Percentiles rank a stretch among this genome's conserved stretches.
These are phyloP conservation scores for Eremobia ochroleuca DNA, from an alignment of 2,888 invertebrate species.

Conservation along the genomic window DNA sequence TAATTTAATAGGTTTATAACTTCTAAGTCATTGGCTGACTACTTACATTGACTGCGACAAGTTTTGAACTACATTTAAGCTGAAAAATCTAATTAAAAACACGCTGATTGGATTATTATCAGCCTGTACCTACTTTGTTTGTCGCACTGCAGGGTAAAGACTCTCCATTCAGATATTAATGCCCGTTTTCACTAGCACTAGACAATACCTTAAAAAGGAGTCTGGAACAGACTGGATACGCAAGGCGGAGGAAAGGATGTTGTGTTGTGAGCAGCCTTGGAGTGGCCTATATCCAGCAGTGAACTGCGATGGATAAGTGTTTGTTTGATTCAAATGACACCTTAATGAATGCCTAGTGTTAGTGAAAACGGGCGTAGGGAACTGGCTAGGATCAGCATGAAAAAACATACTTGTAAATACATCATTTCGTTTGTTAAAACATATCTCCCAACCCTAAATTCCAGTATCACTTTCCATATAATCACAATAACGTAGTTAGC, in stretches of 20 bases:
- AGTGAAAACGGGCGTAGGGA: neutral
- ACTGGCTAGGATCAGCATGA: neutral
- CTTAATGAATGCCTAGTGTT: no score
- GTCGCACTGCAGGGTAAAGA: neutral
- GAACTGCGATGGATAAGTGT: neutral
- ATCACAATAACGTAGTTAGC: slow-evolving; percentile 46
- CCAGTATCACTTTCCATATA: slow-evolving; percentile 55
- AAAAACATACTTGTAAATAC: neutral
- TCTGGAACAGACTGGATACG: no score
- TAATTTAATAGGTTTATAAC: slow-evolving; percentile 18
- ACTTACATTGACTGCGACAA: neutral
- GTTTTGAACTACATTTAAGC: neutral
- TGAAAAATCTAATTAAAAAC: neutral
- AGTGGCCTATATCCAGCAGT: neutral
- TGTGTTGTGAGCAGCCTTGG: neutral
- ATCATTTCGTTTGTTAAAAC: slow-evolving; percentile 14
- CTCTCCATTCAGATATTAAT: neutral
- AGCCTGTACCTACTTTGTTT: neutral
- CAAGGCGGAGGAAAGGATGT: no score
- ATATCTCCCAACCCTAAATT: slow-evolving; percentile 18
- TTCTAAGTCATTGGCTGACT: slow-evolving; percentile 9
- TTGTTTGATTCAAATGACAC: neutral
- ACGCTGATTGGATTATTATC: neutral
- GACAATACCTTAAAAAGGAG: neutral
- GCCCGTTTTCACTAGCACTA: neutral